Evolutionary conservation across 1,140 invertebrate species (phyloP), one percentile per base, ranked within the genome.

Genomic region (Carposina sasakii): DNA sequence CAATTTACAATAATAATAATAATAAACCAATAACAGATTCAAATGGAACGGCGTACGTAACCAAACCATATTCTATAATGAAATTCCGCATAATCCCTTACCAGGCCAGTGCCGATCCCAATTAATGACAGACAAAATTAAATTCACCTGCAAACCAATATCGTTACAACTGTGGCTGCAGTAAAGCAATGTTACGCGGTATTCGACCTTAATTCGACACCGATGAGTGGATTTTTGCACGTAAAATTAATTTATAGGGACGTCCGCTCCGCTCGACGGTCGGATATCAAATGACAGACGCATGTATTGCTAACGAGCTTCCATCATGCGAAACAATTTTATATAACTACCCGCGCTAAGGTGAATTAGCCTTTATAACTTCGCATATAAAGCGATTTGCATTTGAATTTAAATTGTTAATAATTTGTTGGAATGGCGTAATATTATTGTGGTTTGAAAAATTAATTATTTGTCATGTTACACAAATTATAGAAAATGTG

Each of bases 121-220:
- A 76, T 79, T 77, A 77, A 77, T 72, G 74, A 68, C 64, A 69
- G 54, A 58, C 70, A 66, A 70, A 81, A 81, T 79, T 77, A 76
- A 79, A 81, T 75, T 73, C 67, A 60, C 66, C 61, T 36, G 50
- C 44, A 57, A 62, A 67, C 63, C 63, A 60, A 60, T 67, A 70
- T 66, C 63, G 63, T 57, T 72, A 60, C 70, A 75, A 69, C 55
- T 64, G 63, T 48, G 48, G 43, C 53, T 16, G 36, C 34, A 42
- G 24, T 50, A 51, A 53, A 60, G 56, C 54, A 33, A 46, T 55
- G 40, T 52, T 55, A 63, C 53, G 36, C 44, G 16, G 60, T 65
- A 62, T 52, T 54, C 41, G 50, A 61, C 64, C 60, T 43, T 75
- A 63, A 53, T 21, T 1, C 24, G 21, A 37, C 33, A 19, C 16